Base-by-base conservation (phyloP, 1,140 invertebrate species). In the Drosophila sulfurigaster region DNA sequence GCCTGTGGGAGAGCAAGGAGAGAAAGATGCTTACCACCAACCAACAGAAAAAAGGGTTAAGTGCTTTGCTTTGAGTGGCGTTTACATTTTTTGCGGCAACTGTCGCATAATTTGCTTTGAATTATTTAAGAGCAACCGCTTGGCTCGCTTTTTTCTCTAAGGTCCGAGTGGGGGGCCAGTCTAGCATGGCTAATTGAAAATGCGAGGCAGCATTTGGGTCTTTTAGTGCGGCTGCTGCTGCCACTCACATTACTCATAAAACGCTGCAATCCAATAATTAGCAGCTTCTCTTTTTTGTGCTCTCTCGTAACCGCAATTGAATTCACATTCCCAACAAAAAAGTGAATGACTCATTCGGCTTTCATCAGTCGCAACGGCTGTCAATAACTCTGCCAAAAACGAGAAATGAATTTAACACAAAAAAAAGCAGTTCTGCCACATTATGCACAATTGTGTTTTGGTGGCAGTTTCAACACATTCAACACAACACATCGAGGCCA, bases 31-130 rank as follows among this genome's bases (percentile, higher is more conserved):
- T 28, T 43, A 38, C 32, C 13, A 30, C 8, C n/a, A 7, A 41
- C 51, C 11, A n/a, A 6, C 2, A 16, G 10, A 48, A 73, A 85
- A 88, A 88, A 89, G 83, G 85, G 85, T 88, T 88, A 89, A 89
- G 85, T 88, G 85, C 81, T 87, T 75, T 85, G 76, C 83, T 70
- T 72, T 78, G 69, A 88, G 77, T 78, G 74, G 71, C 68, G 68
- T 78, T 75, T 67, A 72, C 72, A 66, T 67, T 81, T 78, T 87
- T 88, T 88, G 85, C 43, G 83, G 81, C 59, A 69, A 88, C 80
- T 88, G 85, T 89, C 85, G 85, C 85, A 88, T 89, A 88, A 88
- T 85, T 88, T 83, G 78, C 85, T 88, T 88, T 88, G 85, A 89
- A 88, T 88, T 89, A 88, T 88, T 88, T 81, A 88, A 88, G 75